Base-by-base conservation (phyloP, 2,113 vertebrate species). In the Ia io region DNA sequence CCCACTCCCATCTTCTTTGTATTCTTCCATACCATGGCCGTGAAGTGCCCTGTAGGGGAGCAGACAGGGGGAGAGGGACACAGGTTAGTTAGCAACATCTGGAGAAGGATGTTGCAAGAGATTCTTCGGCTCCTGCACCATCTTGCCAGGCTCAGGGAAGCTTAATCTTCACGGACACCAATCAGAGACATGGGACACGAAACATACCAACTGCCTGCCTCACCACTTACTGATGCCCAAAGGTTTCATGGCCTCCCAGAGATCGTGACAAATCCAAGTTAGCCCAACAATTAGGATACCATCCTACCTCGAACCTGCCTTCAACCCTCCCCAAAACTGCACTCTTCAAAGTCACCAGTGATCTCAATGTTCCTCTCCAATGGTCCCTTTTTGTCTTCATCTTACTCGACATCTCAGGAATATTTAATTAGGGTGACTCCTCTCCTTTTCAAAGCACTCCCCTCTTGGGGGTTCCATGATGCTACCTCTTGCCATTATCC, bases 11-110 rank as follows among this genome's bases (percentile, higher is more conserved):
- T 98, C 97, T 98, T 99, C 97, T 98, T 99, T 7, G 98, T 99
- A 95, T 97, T 99, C 97, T 99, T 99, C 99, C 99, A 99, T 28
- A 99, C 99, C 99, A 99, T 99, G 49, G 99, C 99, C 47, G 99
- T 99, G 97, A 99, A 99, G 97, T 99, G 99, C 77, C 99, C 99
- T 99, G 95, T 2, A 51, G 92, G 70, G 53, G 90, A n/a, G 80
- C 35, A 78, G 40, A 42, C 5, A 17, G n/a, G 30, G 70, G 35
- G 56, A 44, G 25, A 94, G 51, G 63, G 28, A n/a, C 76, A 47
- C 2, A 3, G 49, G 30, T 59, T 23, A 70, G 71, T 69, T 1
- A 28, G 65, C n/a, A 53, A 37, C 84, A 16, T 18, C 28, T 23
- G 4, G 23, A 32, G 74, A 61, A 74, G 10, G 40, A 69, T 8